phyloP scores from a whole-genome alignment of 2,797 vertebrate genomes.

The Rachycentron canadum region DNA sequence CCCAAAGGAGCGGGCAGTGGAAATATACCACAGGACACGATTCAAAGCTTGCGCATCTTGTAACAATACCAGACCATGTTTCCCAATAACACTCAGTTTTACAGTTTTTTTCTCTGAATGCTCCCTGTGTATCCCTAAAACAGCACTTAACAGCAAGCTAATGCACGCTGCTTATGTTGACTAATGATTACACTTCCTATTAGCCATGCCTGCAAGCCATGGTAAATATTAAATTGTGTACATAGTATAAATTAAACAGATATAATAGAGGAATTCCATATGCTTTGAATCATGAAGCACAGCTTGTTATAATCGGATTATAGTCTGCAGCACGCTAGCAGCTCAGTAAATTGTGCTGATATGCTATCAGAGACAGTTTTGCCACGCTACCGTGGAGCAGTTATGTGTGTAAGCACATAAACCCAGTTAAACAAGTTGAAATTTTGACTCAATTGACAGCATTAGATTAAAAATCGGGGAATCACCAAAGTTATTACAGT shows the following conservation, averaged over 20 bases:
- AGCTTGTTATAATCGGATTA: neutral
- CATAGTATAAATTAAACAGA: neutral
- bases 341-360: neutral
- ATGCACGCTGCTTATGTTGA: neutral
- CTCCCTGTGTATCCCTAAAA: neutral
- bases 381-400: neutral
- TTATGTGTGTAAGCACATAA: neutral
- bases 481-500: too few relatives aligned
- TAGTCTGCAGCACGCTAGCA: neutral
- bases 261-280: neutral
- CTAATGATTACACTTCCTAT: neutral
- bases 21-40: neutral
- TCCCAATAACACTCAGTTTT: neutral
- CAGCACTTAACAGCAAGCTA: neutral
- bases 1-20: neutral
- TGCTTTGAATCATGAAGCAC: neutral
- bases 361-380: neutral
- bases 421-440: too few relatives aligned
- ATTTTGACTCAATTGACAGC: too few relatives aligned
- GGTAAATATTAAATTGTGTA: neutral
- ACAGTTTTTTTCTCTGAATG: neutral
- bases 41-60: neutral
- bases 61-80: neutral
- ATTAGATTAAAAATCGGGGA: too few relatives aligned
- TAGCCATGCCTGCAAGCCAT: neutral